A percentile compares a stretch with the other conserved stretches of the same genome.
These are phyloP conservation scores for Tridacna gigas DNA, from an alignment of 2,888 invertebrate species.

Conservation along the genomic window DNA sequence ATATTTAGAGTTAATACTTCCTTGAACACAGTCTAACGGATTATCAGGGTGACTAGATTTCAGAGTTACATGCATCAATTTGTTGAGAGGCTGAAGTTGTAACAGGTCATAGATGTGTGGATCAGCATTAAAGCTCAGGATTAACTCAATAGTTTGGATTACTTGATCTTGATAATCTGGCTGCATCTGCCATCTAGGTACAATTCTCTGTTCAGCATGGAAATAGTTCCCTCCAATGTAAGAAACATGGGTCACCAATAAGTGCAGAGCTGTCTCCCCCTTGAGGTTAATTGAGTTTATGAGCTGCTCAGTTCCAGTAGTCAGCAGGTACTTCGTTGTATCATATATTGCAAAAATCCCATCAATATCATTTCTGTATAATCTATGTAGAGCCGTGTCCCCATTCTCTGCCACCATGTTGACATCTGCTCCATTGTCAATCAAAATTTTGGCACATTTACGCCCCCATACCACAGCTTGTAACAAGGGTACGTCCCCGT, in stretches of 20 bases:
- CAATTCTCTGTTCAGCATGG: conserved; percentile 85
- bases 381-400: conserved; percentile 87
- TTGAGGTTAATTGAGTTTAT: conserved; percentile 90
- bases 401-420: conserved; percentile 89
- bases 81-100: conserved; percentile 91
- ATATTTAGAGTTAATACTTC: conserved; percentile 88
- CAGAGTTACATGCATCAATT: conserved; percentile 86
- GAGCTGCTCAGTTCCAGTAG: conserved; percentile 89
- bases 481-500: conserved; percentile 92
- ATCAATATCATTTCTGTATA: conserved; percentile 85
- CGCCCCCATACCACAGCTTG: conserved; percentile 90
- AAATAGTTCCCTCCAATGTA: conserved; percentile 83
- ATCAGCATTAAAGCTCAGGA: conserved; percentile 82
- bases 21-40: conserved; percentile 89
- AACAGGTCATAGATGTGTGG: conserved; percentile 84
- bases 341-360: conserved; percentile 87
- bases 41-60: conserved; percentile 87
- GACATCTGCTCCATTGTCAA: conserved; percentile 89
- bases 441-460: conserved; percentile 87
- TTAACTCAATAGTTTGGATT: conserved; percentile 75
- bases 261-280: conserved; percentile 90
- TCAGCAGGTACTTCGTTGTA: conserved; percentile 89
- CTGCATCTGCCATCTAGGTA: conserved; percentile 79
- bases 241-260: conserved; percentile 85
- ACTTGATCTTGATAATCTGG: conserved; percentile 81